Conservation (phyloP, 2,797 vertebrate species). For the Squalus acanthias region DNA sequence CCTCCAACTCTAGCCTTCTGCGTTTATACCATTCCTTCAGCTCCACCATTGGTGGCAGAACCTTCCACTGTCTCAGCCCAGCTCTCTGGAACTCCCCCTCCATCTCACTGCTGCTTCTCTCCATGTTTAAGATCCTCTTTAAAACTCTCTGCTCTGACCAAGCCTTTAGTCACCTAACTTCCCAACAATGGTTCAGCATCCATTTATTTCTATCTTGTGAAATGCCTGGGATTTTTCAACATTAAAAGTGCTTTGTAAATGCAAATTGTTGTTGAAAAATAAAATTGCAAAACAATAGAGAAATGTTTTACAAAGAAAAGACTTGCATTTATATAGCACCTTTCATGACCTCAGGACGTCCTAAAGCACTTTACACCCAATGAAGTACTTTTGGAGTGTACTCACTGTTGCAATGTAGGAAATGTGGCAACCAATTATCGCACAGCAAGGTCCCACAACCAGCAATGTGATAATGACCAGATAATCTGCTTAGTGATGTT, state of each 20-base stretch:
- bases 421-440: not conserved
- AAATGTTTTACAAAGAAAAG: too few relatives aligned
- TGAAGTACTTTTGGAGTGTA: not conserved
- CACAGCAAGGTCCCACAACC: not conserved
- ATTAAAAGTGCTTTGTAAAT: too few relatives aligned
- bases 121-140: too few relatives aligned
- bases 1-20: too few relatives aligned
- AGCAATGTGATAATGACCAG: not conserved
- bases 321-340: not conserved
- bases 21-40: not conserved
- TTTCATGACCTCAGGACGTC: not conserved
- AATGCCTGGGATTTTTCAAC: too few relatives aligned
- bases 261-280: too few relatives aligned
- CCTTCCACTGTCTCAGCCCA: not conserved
- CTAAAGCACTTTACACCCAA: not conserved
- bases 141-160: too few relatives aligned
- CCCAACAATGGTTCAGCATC: too few relatives aligned
- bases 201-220: too few relatives aligned
- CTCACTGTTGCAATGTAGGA: not conserved
- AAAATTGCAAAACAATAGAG: too few relatives aligned
- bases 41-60: not conserved
- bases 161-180: too few relatives aligned
- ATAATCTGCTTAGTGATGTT: not conserved
- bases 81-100: not conserved
- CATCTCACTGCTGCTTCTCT: not conserved